These are phyloP conservation scores for Leptinotarsa undecemlineata DNA, from an alignment of 1,140 invertebrate genomes.

Conservation along the genomic window DNA sequence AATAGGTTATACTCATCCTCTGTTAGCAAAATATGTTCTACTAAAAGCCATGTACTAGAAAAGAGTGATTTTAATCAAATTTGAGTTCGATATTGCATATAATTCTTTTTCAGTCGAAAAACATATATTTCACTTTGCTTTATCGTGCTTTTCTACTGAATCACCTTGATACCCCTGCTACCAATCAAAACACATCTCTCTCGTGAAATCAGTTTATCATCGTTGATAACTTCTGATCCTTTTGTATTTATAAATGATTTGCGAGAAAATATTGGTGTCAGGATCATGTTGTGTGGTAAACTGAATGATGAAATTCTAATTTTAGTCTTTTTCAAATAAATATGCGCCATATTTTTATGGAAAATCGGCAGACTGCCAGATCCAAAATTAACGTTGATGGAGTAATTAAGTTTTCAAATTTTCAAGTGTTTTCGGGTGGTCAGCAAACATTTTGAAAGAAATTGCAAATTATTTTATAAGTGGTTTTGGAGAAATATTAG, in stretches of 20 bases:
- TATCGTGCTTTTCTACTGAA: no score
- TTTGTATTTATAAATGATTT: background rate
- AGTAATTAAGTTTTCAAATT: background rate
- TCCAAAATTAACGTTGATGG: background rate
- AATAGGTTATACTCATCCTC: no score
- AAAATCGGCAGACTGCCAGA: background rate
- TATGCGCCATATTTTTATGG: conserved; percentile 1
- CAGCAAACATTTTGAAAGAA: background rate
- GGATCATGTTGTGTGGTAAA: background rate
- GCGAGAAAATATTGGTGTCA: background rate
- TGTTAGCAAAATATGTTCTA: no score
- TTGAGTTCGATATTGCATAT: background rate
- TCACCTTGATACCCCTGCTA: background rate
- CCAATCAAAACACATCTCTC: background rate
- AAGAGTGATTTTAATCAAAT: background rate
- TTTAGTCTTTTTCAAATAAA: background rate
- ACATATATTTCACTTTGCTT: no score
- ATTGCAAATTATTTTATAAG: no score
- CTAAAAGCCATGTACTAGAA: no score
- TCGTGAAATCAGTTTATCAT: background rate
- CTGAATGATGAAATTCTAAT: background rate
- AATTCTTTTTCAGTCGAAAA: background rate
- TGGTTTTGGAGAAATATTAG: no score
- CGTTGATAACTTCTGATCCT: background rate
- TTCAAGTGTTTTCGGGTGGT: background rate